Evolutionary conservation across 2,113 vertebrate genomes (phyloP).

Genomic region (Centrocercus urophasianus): DNA sequence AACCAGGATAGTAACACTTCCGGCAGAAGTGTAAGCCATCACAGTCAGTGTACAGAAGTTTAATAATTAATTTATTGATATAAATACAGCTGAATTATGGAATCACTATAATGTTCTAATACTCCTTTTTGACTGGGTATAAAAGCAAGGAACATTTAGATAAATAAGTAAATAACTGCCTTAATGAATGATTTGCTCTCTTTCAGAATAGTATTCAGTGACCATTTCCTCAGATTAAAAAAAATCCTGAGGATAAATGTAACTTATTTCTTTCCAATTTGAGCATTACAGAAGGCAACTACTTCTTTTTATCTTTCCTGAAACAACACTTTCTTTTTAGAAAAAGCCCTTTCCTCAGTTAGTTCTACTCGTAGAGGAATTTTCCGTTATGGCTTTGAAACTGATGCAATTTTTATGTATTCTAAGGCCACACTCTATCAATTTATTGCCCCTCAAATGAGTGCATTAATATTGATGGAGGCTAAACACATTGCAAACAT

Average conservation of each 20-base stretch:
- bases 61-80: neutral
- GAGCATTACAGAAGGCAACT: neutral
- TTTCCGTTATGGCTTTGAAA: neutral
- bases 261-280: neutral
- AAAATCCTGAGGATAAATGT: neutral
- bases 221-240: neutral
- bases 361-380: constrained; percentile 2
- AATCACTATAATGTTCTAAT: neutral
- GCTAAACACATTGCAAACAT: constrained; percentile 64
- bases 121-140: neutral
- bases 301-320: neutral
- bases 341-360: neutral
- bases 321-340: neutral
- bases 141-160: neutral
- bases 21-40: neutral
- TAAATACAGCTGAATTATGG: neutral
- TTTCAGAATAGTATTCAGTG: neutral
- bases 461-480: constrained; percentile 56
- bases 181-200: neutral
- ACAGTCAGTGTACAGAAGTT: neutral
- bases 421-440: constrained; percentile 51
- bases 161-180: neutral
- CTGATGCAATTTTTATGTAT: constrained; percentile 64
- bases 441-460: constrained; percentile 61
- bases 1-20: neutral